A percentile compares a stretch with the other conserved stretches of the same genome.
Evolutionary conservation across 2,113 vertebrate species (phyloP).

Genomic region (Marmota monax): DNA sequence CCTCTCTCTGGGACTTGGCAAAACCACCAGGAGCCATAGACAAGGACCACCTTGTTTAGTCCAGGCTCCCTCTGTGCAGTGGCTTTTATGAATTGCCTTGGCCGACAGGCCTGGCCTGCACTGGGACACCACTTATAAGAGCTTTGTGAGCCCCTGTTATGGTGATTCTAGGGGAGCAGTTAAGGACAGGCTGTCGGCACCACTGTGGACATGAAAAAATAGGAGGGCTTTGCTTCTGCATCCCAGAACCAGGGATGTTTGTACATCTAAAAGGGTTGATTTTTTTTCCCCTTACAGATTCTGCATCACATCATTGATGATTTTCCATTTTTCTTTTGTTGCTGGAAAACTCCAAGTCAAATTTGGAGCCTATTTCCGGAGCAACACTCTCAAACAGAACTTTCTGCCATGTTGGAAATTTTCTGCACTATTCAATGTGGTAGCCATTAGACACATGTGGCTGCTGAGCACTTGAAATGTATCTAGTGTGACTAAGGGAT

Average conservation of each 20-base stretch:
- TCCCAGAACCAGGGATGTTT: neutral
- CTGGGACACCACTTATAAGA: no score
- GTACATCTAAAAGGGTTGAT: neutral
- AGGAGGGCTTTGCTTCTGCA: no score
- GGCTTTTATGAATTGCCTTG: neutral
- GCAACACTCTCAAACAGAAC: neutral
- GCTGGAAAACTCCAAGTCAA: neutral
- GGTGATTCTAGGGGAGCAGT: neutral
- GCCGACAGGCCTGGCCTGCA: neutral
- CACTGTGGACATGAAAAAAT: neutral
- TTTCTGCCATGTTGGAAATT: neutral
- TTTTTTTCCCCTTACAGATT: neutral
- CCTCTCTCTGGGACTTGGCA: neutral
- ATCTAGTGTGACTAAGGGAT: neutral
- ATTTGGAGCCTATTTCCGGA: neutral
- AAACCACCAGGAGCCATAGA: neutral
- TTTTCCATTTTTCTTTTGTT: neutral
- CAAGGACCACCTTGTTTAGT: neutral
- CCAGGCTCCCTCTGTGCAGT: neutral
- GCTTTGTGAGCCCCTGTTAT: accelerated
- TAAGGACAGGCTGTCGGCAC: neutral
- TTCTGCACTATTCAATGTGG: neutral
- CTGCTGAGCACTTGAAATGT: neutral
- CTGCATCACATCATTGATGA: neutral
- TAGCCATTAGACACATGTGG: neutral